phyloP scores from a whole-genome alignment of 2,113 vertebrate species.

The Himantopus leucocephalus region DNA sequence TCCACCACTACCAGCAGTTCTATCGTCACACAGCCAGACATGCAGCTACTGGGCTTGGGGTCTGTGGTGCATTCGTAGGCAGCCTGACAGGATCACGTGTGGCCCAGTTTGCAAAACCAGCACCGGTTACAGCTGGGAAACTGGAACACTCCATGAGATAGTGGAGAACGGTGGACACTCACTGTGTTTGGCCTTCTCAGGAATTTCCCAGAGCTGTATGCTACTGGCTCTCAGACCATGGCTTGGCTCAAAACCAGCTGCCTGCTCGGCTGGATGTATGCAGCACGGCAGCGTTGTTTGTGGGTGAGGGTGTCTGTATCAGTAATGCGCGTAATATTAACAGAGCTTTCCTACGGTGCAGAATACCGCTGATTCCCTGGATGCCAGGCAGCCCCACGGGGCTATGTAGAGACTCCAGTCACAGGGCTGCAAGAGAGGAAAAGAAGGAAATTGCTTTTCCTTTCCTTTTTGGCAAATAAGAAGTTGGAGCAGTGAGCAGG shows the following conservation, averaged over 20 bases:
- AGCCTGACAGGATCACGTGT: not conserved
- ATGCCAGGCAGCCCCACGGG: not conserved
- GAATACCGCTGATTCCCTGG: not conserved
- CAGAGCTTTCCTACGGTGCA: not conserved
- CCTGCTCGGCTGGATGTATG: not conserved
- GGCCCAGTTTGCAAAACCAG: not conserved
- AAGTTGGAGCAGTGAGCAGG: not conserved
- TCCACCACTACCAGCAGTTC: not conserved
- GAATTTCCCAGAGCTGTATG: not conserved
- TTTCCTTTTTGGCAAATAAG: not conserved
- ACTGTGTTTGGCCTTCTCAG: not conserved
- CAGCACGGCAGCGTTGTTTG: not conserved
- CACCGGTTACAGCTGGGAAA: not conserved
- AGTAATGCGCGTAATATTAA: not conserved
- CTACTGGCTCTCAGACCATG: not conserved
- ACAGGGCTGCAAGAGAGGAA: not conserved
- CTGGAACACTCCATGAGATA: not conserved
- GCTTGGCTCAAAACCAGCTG: not conserved
- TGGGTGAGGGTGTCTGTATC: not conserved
- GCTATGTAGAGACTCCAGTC: not conserved
- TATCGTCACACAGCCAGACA: not conserved
- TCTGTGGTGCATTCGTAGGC: not conserved
- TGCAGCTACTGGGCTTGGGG: not conserved
- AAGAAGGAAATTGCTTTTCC: slow-evolving; percentile 8
- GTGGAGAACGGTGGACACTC: not conserved